Conservation (phyloP, 2,888 invertebrate genomes). For the Watsonalla binaria region DNA sequence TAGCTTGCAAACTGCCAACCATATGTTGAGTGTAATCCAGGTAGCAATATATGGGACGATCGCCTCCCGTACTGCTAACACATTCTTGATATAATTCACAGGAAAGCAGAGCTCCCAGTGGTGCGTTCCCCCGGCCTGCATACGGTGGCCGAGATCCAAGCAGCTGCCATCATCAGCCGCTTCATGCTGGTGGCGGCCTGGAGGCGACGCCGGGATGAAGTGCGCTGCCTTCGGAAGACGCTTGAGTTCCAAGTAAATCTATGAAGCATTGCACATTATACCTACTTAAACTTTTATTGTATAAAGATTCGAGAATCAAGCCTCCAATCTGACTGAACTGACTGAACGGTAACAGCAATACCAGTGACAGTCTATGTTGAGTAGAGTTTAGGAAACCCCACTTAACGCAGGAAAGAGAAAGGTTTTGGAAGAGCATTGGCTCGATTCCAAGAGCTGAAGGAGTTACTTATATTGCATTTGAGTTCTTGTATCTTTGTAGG, state of each 20-base stretch:
- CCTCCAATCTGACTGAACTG: no score
- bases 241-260: constrained; percentile 56
- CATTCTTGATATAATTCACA: not conserved
- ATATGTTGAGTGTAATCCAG: not conserved
- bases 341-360: no score
- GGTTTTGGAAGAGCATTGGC: no score
- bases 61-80: not conserved
- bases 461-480: no score
- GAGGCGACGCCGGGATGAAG: constrained; percentile 72
- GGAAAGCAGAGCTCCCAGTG: constrained; percentile 9
- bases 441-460: no score
- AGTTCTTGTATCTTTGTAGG: constrained; percentile 24
- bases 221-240: constrained; percentile 61
- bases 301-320: no score
- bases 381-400: no score
- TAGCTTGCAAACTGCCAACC: no score
- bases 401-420: no score
- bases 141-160: constrained; percentile 42
- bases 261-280: no score
- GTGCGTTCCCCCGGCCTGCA: constrained; percentile 32
- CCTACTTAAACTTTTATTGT: no score
- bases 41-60: not conserved
- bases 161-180: constrained; percentile 63
- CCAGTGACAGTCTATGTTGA: no score
- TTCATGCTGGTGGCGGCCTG: constrained; percentile 73